Base-by-base conservation (phyloP, 2,113 vertebrate genomes). In the Maylandia zebra region DNA sequence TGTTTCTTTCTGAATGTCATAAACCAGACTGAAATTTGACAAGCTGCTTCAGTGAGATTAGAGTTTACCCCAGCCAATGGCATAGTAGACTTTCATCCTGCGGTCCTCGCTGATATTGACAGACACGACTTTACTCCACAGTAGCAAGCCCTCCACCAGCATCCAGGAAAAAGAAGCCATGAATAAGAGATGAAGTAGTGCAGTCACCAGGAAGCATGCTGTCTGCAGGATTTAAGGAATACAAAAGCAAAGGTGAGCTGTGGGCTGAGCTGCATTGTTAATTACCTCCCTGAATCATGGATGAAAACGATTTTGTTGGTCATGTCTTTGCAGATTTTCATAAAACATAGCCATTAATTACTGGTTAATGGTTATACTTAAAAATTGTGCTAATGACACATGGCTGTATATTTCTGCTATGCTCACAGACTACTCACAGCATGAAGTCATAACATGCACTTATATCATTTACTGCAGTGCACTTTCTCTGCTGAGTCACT, bases 121-220 rank as follows among this genome's bases (percentile, higher is more conserved):
- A 0, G 97, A 97, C 2, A 99, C 97, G 6, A 98, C 98, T 92
- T 98, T 99, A 93, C 97, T 98, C 98, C 98, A 98, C 7, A 99
- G 96, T 36, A 98, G 96, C 84, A 98, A 95, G 1, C 97, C 98
- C 89, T 99, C 98, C 16, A 98, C 98, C 95, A 98, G 92, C 98
- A 98, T 98, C 98, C 98, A 98, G 1, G 97, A 97, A 94, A 98
- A 99, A 4, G 98, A 97, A 2, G 96, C 97, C 97, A 98, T 96
- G 96, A 98, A 99, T 95, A 98, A 97, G 69, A 98, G 96, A 50
- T 98, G 98, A 22, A 98, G 96, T 6, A 94, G 93, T 1, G 96
- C 97, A 1, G 98, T 98, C 91, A 98, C 94, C 1, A 90, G 22
- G 64, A 97, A 95, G 85, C 98, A 98, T 0, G 96, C 71, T 66